Conservation (phyloP, 2,888 invertebrate genomes). For the Aelia acuminata region DNA sequence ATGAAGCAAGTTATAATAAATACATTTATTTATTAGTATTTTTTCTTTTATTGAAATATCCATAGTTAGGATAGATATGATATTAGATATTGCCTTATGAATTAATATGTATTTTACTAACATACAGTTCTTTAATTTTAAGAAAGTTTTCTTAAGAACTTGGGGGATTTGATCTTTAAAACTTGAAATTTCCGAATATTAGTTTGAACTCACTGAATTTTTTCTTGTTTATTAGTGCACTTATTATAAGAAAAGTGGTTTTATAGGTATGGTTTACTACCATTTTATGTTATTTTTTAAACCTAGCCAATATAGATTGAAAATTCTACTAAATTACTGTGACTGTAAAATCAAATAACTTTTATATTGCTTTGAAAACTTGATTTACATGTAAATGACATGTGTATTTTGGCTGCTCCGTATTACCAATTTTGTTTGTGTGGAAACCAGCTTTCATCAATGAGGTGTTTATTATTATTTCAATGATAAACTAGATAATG, state of each 20-base stretch:
- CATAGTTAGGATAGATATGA: too few species aligned
- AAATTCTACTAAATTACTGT: background rate
- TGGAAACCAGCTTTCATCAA: background rate
- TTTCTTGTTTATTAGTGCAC: background rate
- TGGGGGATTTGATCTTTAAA: background rate
- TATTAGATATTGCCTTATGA: background rate
- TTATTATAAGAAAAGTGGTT: background rate
- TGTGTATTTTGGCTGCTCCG: background rate
- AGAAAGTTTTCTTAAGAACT: background rate
- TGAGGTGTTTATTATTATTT: background rate
- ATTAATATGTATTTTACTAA: background rate
- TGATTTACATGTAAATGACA: background rate
- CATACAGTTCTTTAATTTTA: background rate
- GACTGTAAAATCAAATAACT: background rate
- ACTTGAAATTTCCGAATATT: background rate
- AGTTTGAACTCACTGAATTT: too few species aligned
- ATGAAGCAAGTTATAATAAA: background rate
- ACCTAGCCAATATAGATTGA: background rate
- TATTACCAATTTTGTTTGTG: background rate
- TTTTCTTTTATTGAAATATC: background rate
- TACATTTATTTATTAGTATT: background rate
- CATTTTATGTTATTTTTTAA: background rate
- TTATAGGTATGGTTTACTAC: background rate
- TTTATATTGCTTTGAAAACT: background rate
- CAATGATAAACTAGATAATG: background rate